Evolutionary conservation across 2,888 invertebrate species (phyloP), one percentile per base, ranked within the genome.

Genomic region (Ectobius pallidus): DNA sequence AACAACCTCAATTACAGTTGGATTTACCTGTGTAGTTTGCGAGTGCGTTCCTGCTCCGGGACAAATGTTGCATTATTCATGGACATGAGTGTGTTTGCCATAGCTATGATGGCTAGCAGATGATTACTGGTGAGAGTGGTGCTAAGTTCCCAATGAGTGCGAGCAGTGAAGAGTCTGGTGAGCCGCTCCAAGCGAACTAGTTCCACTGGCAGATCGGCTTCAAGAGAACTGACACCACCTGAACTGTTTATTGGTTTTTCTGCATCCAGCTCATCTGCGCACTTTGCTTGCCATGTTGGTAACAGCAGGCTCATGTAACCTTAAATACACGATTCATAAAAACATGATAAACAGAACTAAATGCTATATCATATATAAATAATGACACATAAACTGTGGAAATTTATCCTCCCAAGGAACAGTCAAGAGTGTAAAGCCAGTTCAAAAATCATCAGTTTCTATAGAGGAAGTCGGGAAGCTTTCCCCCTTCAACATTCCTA

Each of bases 81-180:
- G 0, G 97, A 95, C 96, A 99, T 96, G 67, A 99, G 87, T 0
- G 99, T 99, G 84, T 99, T 97, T 67, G 98, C 94, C 72, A 98
- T 88, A 0, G 98, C 93, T 69, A 99, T 96, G 75, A 99, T 92
- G 70, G 97, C 93, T 77, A 99, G 86, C 75, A 99, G 88, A 83
- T 99, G 99, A 84, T 97, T 96, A 18, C 97, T 98, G 1, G 98
- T 98, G 32, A 99, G 84, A 0, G 96, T 95, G 1, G 95, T 95
- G 78, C 96, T 97, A 67, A 99, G 86, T 85, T 97, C 96, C 99
- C 99, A 99, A 82, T 98, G 97, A 0, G 94, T 90, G 74, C 91
- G 90, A 1, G 94, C 92, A 0, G 96, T 92, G 82, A 96, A 96
- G 65, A 93, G 85, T 72, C 92, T 87, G 0, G 95, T 95, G 22